Base-by-base conservation (phyloP, 30 jellyfish, hydroid and myxozoan genomes). In the Hydra vulgaris region DNA sequence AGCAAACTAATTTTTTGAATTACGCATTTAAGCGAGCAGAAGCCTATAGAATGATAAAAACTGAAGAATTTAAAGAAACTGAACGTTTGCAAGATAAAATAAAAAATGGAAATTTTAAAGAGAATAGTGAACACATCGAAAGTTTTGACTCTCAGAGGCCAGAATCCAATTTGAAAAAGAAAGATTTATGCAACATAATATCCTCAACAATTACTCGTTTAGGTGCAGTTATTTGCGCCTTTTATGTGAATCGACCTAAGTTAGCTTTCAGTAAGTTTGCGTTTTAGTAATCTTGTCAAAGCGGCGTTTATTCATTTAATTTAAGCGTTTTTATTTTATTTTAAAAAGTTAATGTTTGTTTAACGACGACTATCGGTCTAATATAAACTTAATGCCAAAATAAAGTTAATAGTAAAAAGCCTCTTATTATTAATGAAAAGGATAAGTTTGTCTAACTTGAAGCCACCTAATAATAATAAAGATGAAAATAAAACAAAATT, bases 171-270 rank as follows among this genome's bases (percentile, higher is more conserved):
- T 40, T 12, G 61, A 40, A 5, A 3, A 40, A 40, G 8, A 3
- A 3, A 40, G 5, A 5, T 40, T 40, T 12, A 40, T 40, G 12
- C 61, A 12, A 40, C 61, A 40, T 3, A 40, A 5, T 40, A 3
- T 40, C 61, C 61, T 5, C 12, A 40, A 12, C 61, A 40, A 40
- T 40, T 3, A 12, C 12, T 3, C 5, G 61, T 40, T 40, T 40
- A 5, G 61, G 61, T 3, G 61, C 5, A 12, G 12, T 40, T 12
- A 82, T 89, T 8, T 89, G 97, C 76, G 87, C 83, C 23, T 85
- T 84, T 66, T 89, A 89, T 80, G 89, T 89, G 18, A 73, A 89
- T 70, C 82, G 85, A 68, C 97, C 97, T 18, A 89, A 89, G 77
- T 8, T 85, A 27, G 89, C 97, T 15, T 89, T 89, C 78, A 95